Percentiles rank a stretch among this genome's conserved stretches.
phyloP scores from a whole-genome alignment of 2,888 invertebrate genomes.

The Ernsta delagoae region DNA sequence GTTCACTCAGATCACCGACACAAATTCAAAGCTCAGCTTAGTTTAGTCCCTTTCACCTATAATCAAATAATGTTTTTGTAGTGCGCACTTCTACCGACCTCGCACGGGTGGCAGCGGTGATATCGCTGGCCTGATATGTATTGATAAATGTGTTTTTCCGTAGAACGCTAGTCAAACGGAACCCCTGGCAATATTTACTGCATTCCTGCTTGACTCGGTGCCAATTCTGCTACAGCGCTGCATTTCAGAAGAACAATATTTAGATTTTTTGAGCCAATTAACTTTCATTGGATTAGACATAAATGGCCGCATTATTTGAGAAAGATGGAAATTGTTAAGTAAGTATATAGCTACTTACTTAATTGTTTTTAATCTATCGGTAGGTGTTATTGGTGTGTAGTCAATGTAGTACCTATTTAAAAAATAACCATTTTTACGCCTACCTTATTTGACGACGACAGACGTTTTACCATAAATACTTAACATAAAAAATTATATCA shows the following conservation, averaged over 20 bases:
- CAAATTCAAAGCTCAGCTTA: no score
- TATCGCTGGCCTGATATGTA: constrained; percentile 11
- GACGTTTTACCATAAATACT: no score
- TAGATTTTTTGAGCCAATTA: constrained; percentile 23
- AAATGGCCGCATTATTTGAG: not conserved
- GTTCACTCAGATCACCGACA: no score
- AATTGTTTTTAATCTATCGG: constrained; percentile 1
- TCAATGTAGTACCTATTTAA: no score
- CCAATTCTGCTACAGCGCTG: constrained; percentile 41
- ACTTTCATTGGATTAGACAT: constrained; percentile 2
- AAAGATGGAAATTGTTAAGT: not conserved
- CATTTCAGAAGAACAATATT: constrained; percentile 42
- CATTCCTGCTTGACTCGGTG: constrained; percentile 47
- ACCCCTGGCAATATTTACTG: constrained; percentile 48
- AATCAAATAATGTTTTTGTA: no score
- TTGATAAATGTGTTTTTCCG: constrained; percentile 42
- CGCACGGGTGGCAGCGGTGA: not conserved
- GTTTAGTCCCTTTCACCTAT: no score
- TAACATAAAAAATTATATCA: no score
- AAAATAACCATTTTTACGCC: no score
- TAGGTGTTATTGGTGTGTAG: no score
- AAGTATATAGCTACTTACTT: not conserved
- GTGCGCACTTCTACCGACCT: no score
- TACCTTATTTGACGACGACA: no score
- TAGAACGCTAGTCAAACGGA: constrained; percentile 55